Evolutionary conservation across 1,140 invertebrate species (phyloP).

Genomic region (Argopecten irradians): DNA sequence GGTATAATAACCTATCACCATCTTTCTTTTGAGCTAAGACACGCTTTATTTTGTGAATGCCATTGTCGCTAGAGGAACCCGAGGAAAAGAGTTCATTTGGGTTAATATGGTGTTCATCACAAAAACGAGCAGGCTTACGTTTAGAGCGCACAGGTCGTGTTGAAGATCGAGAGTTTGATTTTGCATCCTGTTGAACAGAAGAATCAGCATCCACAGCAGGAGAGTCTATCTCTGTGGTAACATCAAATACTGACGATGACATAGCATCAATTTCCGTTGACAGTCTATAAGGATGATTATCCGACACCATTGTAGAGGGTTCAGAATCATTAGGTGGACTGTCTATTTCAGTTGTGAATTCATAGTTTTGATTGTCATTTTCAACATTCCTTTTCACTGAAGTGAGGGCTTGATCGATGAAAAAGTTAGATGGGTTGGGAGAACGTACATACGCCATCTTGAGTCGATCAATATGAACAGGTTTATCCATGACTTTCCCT

Average conservation of each 20-base stretch:
- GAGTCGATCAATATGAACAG: conserved; percentile 41
- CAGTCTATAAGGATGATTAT: too few relatives aligned
- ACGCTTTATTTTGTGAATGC: not conserved
- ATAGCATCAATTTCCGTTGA: too few relatives aligned
- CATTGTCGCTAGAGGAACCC: not conserved
- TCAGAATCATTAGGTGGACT: not conserved
- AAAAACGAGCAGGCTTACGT: not conserved
- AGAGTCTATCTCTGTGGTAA: not conserved
- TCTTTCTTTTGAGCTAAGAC: not conserved
- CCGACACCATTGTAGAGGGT: too few relatives aligned
- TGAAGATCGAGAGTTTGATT: not conserved
- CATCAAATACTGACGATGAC: too few relatives aligned
- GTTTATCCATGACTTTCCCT: not conserved
- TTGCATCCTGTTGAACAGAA: not conserved
- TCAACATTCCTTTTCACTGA: not conserved
- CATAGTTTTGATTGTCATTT: not conserved
- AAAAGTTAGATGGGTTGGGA: conserved; percentile 5
- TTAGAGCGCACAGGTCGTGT: not conserved
- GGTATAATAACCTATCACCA: not conserved
- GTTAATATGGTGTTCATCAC: not conserved
- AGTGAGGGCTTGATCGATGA: not conserved
- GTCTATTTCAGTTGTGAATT: not conserved
- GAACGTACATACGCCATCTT: conserved; percentile 42
- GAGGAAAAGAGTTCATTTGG: not conserved
- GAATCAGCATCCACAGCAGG: too few relatives aligned